Base-by-base conservation (phyloP, 2,797 vertebrate genomes). In the Aratinga solstitialis region DNA sequence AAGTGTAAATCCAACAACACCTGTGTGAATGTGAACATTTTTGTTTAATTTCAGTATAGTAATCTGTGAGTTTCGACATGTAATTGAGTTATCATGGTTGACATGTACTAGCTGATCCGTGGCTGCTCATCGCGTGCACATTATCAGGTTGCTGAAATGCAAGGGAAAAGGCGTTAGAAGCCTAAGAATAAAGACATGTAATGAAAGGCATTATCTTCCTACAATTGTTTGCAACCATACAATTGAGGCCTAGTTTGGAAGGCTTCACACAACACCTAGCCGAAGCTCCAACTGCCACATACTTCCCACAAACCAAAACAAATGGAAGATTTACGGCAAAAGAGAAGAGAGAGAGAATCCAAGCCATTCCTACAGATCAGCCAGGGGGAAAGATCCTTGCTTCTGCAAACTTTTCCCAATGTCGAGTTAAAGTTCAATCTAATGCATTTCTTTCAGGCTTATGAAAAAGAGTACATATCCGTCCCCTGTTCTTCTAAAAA, bases 121-220 rank as follows among this genome's bases (percentile, higher is more conserved):
- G 47, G 29, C 8, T 78, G 23, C 21, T 58, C 38, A 38, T 24
- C 9, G 19, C 1, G 2, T 27, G 9, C 22, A 40, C 1, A 0
- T 19, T 42, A 32, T 75, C 40, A 73, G 24, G 27, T 48, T 82
- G 36, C n/a, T 69, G 68, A 79, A 84, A 40, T 1, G 0, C n/a
- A 42, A 29, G 10, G 47, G 5, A 77, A 48, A 27, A 22, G 59
- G 40, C 0, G 0, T 10, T 5, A n/a, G 24, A 15, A 77, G 11
- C 24, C 17, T 0, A 38, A 83, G 48, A 34, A 22, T 21, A 61
- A 20, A 67, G 26, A 13, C 51, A 5, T 2, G 1, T 2, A 30
- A 36, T 19, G 13, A 78, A 68, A 72, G 7, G 16, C 4, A 7
- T 15, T 45, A 13, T 48, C 24, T 56, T 59, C 20, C 42, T 75